Evolutionary conservation across 2,797 vertebrate genomes (phyloP).

Genomic region (Catamblyrhynchus diadema): DNA sequence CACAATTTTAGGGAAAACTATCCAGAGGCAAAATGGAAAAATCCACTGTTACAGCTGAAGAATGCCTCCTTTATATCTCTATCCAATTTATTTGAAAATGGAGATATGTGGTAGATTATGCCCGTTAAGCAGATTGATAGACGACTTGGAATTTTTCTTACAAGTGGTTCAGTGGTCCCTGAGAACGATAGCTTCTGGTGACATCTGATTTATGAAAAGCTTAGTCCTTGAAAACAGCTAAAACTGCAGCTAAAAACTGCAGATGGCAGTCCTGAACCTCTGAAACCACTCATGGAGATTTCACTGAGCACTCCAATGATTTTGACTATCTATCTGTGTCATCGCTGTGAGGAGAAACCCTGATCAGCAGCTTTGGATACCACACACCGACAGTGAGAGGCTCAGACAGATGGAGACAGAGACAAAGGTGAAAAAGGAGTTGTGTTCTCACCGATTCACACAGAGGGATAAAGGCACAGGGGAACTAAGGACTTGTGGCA

Average conservation of each 20-base stretch:
- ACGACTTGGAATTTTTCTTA: neutral
- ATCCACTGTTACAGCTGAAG: neutral
- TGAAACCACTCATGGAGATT: neutral
- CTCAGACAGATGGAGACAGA: neutral
- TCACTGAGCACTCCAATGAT: neutral
- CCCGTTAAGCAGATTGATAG: neutral
- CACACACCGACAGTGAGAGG: neutral
- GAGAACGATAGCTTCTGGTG: neutral
- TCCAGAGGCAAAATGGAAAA: neutral
- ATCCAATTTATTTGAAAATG: neutral
- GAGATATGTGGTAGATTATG: neutral
- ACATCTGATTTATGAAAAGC: slow-evolving; percentile 3
- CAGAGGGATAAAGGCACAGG: neutral
- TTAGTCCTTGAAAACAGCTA: neutral
- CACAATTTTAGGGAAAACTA: neutral
- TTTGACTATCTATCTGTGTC: slow-evolving; percentile 11
- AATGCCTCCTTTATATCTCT: neutral
- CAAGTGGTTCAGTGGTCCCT: neutral
- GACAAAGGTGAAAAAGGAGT: neutral
- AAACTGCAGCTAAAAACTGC: neutral
- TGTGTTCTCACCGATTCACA: neutral
- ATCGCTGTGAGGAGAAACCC: neutral
- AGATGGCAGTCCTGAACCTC: neutral
- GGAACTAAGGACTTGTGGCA: neutral
- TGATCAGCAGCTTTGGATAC: neutral